Evolutionary conservation across 1,140 invertebrate genomes (phyloP), one percentile per base, ranked within the genome.

Genomic region (Aphelinus atriplicis): DNA sequence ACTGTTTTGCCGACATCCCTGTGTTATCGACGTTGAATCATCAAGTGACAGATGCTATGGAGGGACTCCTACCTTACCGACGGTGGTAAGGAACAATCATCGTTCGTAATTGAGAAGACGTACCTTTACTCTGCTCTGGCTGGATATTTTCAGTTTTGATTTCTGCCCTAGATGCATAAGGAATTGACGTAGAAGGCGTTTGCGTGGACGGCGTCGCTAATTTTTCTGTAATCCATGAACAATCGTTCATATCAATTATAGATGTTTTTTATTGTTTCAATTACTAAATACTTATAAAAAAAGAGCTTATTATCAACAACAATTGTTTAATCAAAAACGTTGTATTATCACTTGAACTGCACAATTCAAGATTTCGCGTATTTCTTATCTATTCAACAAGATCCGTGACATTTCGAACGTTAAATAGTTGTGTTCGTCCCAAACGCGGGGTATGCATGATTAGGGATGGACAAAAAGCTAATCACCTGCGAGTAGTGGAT

Each of bases 401-500:
- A n/a, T 64, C 2, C 50, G 70, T 26, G 64, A 56, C 64, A 56
- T 63, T 61, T 43, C 26, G 58, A 66, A 66, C 50, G 66, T 47
- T 10, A 72, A 5, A 42, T 63, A 43, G 63, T 63, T 7, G 3
- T 53, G 2, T 7, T 68, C 3, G 26, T 26, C 26, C 3, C 57
- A 60, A 26, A 60, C 26, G 26, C 26, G 26, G 26, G 26, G 26
- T 26, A 26, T 26, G 26, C 26, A 26, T 26, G 26, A 26, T 26
- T 26, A 26, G 26, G 26, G 26, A 26, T 26, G 26, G 26, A 26
- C 26, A 26, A 26, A 26, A 26, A 26, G 26, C 26, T 66, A 55
- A 45, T 3, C 73, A 92, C 91, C 91, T 83, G 94, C 94, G 76
- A 95, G 88, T 58, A 95, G 88, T 51, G 94, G 94, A 85, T 95